Evolutionary conservation across 2,797 vertebrate species (phyloP), one percentile per base, ranked within the genome.

Genomic region (Zalophus californianus): DNA sequence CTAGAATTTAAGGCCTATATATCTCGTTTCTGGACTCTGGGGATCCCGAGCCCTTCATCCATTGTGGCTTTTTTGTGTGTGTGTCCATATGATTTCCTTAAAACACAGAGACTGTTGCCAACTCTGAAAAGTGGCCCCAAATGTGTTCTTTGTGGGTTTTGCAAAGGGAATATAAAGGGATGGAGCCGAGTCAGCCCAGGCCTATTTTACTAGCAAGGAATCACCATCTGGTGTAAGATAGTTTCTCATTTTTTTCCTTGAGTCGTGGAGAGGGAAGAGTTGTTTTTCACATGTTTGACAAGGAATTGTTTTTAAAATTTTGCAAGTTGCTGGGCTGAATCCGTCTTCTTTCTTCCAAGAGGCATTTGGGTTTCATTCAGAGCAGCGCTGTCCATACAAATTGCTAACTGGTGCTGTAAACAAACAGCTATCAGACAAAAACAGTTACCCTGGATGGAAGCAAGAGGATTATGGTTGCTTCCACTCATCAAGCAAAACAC

Each of bases 231-330:
- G 97, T 95, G 73, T 84, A 95, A 97, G 98, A 98, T 1, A 79
- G 96, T 98, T 97, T 98, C 95, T 98, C 54, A 84, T 96, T 98
- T 97, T 95, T 94, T 91, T 66, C 94, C 97, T 97, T 77, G 82
- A 97, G 95, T 97, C 96, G 97, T 18, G 56, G 86, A 97, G 1
- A 14, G 83, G 94, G 96, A 97, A 92, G 96, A 96, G 97, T 97
- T 96, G 94, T 98, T 98, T 98, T 96, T 98, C 96, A 96, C 23
- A 86, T 98, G 85, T 96, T 97, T 98, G 98, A 98, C 98, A 98
- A 97, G 93, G 97, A 87, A 89, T 94, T 90, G 79, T 85, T 98
- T 98, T 95, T 97, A 98, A 98, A 98, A 89, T 95, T 82, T 56
- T 41, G 86, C 94, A 94, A 97, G 93, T 95, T 54, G 35, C 72